phyloP scores from a whole-genome alignment of 2,113 vertebrate species.

The Zosterops pallidus region DNA sequence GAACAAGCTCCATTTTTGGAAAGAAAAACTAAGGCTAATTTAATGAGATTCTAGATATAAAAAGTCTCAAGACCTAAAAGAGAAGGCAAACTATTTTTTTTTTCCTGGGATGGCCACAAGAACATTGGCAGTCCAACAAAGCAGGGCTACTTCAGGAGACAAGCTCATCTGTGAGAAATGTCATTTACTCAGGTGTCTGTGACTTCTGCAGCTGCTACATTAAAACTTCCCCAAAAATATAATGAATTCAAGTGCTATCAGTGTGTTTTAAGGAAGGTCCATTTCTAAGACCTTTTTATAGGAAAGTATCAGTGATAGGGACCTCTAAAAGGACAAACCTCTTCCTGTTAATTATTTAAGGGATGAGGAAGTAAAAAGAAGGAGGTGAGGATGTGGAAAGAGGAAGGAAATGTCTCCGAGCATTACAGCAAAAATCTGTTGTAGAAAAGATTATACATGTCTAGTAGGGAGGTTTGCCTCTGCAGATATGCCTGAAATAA shows the following conservation, averaged over 20 bases:
- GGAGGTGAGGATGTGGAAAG: not conserved
- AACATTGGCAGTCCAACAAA: not conserved
- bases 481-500: not conserved
- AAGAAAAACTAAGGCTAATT: not conserved
- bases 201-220: fast-evolving
- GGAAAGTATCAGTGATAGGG: not conserved
- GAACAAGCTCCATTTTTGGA: not conserved
- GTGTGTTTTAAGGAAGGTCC: not conserved
- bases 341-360: not conserved
- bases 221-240: not conserved
- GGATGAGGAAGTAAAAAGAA: not conserved
- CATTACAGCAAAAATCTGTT: not conserved
- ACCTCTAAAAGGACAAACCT: not conserved
- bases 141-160: not conserved
- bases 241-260: not conserved
- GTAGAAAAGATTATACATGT: fast-evolving
- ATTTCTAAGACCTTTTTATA: not conserved
- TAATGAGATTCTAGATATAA: not conserved
- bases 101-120: not conserved
- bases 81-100: not conserved
- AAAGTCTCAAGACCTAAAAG: not conserved
- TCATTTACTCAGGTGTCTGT: not conserved
- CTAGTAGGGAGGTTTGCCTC: not conserved
- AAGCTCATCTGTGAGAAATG: not conserved
- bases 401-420: not conserved